Base-by-base conservation (phyloP, 2,888 invertebrate genomes). In the Zygothrica quintamaculata region DNA sequence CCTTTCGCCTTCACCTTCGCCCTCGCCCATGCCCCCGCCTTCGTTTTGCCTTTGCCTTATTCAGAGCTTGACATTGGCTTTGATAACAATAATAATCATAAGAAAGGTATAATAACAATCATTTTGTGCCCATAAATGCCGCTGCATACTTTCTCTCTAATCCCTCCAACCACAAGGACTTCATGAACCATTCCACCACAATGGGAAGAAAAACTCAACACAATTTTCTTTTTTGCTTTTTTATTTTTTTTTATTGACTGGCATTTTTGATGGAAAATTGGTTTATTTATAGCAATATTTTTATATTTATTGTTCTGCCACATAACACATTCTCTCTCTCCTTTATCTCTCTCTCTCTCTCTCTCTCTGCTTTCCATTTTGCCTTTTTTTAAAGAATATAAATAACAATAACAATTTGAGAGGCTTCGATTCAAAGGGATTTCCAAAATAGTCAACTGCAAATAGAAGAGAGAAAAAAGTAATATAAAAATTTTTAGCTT, bases 21-120 rank as follows among this genome's bases (percentile, higher is more conserved):
- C 29, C 9, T 29, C 26, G 4, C 8, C 8, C 26, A 8, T 4
- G 26, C 8, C 8, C 26, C 8, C 48, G 48, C 25, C 51, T 51
- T n/a, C n/a, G n/a, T 39, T 51, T 16, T 18, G 40, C 31, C 39
- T 31, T 33, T 16, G 13, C 31, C 31, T 51, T 33, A 44, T n/a
- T 4, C 62, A 40, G 60, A 58, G 65, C 75, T 69, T 77, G 78
- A 77, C 77, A 72, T 69, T 80, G 78, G 71, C 78, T 80, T 74
- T 79, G 78, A 79, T 79, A 79, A 80, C 77, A 80, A 73, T 80
- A 79, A 78, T 80, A 78, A 78, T 80, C 77, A 78, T 69, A 78
- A 69, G 72, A 57, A 22, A 80, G 69, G 58, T 72, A 78, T 80
- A 78, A 79, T 79, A 79, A 80, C 77, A 79, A 79, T 79, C 69